Evolutionary conservation across 2,888 invertebrate genomes (phyloP).

Genomic region (Latrodectus elegans): DNA sequence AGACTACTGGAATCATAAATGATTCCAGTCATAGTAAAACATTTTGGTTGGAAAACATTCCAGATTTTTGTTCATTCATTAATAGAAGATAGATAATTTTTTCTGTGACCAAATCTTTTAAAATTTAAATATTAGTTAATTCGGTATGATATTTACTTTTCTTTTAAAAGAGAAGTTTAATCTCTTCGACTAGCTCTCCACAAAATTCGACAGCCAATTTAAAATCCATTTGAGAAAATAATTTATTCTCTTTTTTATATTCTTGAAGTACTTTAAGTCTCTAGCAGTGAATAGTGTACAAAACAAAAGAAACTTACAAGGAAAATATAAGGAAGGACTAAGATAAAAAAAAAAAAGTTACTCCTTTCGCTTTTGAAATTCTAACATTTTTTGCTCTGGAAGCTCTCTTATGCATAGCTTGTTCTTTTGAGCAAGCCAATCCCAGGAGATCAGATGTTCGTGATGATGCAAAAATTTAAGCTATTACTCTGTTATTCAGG

Average conservation of each 20-base stretch:
- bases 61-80: too few relatives aligned
- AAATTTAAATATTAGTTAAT: too few relatives aligned
- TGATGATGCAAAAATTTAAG: slow-evolving; percentile 48
- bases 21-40: too few relatives aligned
- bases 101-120: too few relatives aligned
- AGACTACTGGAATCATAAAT: too few relatives aligned
- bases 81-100: too few relatives aligned
- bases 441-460: slow-evolving; percentile 25
- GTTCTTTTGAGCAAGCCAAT: slow-evolving; percentile 44
- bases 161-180: slow-evolving; percentile 1
- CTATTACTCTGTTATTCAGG: slow-evolving; percentile 10
- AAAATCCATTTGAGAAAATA: slow-evolving; percentile 39
- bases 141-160: not conserved
- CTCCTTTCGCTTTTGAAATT: slow-evolving; percentile 10
- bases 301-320: slow-evolving; percentile 14
- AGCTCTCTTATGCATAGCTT: slow-evolving; percentile 37
- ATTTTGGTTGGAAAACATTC: too few relatives aligned
- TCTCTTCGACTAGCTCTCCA: slow-evolving; percentile 22
- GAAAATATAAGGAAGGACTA: not conserved
- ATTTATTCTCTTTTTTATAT: slow-evolving; percentile 9
- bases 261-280: slow-evolving; percentile 17
- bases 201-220: slow-evolving; percentile 44
- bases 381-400: slow-evolving; percentile 6
- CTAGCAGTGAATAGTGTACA: slow-evolving; percentile 18
- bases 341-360: slow-evolving; percentile 18